These are phyloP conservation scores for Psittacula echo DNA, from an alignment of 2,797 vertebrate genomes.

Conservation along the genomic window DNA sequence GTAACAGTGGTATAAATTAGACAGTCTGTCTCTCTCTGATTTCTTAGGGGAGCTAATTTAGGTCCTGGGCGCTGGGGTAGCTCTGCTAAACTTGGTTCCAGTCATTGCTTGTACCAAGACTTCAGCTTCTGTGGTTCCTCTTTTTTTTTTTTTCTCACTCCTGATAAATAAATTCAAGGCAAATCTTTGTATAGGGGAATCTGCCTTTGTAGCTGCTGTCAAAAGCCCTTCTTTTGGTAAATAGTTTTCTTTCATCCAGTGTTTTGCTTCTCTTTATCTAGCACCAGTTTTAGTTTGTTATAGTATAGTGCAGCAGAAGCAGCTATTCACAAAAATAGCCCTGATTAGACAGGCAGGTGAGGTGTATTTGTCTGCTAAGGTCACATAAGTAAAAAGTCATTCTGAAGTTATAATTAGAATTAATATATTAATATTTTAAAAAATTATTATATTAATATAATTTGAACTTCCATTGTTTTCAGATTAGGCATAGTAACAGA, in stretches of 20 bases:
- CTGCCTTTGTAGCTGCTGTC: neutral
- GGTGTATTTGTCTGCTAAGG: neutral
- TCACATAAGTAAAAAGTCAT: neutral
- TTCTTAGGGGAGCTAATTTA: neutral
- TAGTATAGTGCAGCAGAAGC: neutral
- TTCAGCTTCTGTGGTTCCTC: neutral
- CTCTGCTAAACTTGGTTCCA: neutral
- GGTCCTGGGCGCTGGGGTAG: neutral
- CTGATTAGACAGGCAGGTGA: neutral
- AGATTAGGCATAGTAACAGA: neutral
- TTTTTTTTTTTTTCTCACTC: neutral
- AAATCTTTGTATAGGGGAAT: neutral
- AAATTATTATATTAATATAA: no score
- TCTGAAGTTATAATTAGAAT: neutral
- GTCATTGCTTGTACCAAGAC: rapidly evolving
- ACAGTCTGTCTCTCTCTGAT: neutral
- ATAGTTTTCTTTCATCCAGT: neutral
- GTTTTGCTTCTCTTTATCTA: neutral
- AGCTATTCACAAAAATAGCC: neutral
- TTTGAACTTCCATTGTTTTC: neutral
- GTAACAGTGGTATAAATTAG: neutral
- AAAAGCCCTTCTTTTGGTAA: neutral
- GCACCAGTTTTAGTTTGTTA: neutral
- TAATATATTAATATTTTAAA: no score
- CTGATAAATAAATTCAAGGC: neutral